These are phyloP conservation scores for Escarpia spicata DNA, from an alignment of 2,888 invertebrate genomes.

Conservation along the genomic window DNA sequence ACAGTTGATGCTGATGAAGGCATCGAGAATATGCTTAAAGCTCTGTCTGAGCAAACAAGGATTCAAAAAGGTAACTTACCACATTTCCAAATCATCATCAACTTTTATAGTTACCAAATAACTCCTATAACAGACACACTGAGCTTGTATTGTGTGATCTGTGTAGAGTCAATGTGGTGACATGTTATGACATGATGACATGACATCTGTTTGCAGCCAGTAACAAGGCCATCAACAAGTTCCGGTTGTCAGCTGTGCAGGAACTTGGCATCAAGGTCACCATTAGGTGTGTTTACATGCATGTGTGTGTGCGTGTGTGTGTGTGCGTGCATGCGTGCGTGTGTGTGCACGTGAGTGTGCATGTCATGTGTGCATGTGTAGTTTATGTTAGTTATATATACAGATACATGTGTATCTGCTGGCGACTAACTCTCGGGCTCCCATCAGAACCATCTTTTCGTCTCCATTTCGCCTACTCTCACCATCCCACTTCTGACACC, in stretches of 20 bases:
- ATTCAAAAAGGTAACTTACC: no score
- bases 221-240: neutral
- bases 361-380: neutral
- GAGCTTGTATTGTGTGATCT: neutral
- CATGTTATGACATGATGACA: neutral
- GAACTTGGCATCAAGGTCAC: conserved; percentile 17
- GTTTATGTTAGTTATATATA: neutral
- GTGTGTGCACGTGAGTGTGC: no score
- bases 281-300: conserved; percentile 20
- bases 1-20: no score
- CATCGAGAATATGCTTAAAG: no score
- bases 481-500: no score
- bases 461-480: no score
- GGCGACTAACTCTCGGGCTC: no score
- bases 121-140: neutral
- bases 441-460: no score
- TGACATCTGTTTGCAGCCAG: neutral
- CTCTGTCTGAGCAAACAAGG: no score
- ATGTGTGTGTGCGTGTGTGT: conserved; percentile 26
- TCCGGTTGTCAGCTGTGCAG: neutral
- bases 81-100: no score
- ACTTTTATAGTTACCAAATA: neutral
- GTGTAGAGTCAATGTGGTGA: neutral
- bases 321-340: neutral
- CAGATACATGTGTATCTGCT: neutral